Conservation (phyloP, 2,797 vertebrate species). For the Philypnodon macrostomus region DNA sequence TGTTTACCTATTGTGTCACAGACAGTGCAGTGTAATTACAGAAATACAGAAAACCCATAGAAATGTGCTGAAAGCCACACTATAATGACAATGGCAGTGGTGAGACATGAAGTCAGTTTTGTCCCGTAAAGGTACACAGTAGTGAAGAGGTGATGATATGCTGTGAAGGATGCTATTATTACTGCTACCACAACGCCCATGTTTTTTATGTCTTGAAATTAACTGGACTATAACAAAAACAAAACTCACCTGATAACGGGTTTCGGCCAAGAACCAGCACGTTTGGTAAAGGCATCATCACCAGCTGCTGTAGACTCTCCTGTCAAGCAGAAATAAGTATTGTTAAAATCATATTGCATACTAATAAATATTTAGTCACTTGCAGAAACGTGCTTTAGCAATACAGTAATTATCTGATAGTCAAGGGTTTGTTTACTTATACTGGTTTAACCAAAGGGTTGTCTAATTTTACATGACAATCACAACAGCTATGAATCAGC, state of each 20-base stretch:
- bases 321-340: conserved; percentile 46
- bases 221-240: no score
- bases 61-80: conserved; percentile 39
- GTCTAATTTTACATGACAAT: conserved; percentile 37
- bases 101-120: conserved; percentile 32
- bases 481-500: conserved; percentile 30
- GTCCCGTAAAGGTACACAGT: conserved; percentile 22
- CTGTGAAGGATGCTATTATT: background rate
- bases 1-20: conserved; percentile 21
- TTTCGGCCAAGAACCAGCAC: conserved; percentile 90
- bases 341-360: background rate
- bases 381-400: no score
- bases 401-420: conserved; percentile 5
- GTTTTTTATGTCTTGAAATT: no score
- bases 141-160: conserved; percentile 21
- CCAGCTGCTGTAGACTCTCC: conserved; percentile 94
- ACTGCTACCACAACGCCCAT: background rate
- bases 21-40: conserved; percentile 19
- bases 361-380: no score
- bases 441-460: conserved; percentile 19
- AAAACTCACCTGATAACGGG: conserved; percentile 91
- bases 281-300: conserved; percentile 97
- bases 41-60: conserved; percentile 9
- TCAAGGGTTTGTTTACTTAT: conserved; percentile 26
- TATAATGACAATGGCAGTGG: conserved; percentile 16